Evolutionary conservation across 2,888 invertebrate genomes (phyloP), one percentile per base, ranked within the genome.

Genomic region (Hypena proboscidalis): DNA sequence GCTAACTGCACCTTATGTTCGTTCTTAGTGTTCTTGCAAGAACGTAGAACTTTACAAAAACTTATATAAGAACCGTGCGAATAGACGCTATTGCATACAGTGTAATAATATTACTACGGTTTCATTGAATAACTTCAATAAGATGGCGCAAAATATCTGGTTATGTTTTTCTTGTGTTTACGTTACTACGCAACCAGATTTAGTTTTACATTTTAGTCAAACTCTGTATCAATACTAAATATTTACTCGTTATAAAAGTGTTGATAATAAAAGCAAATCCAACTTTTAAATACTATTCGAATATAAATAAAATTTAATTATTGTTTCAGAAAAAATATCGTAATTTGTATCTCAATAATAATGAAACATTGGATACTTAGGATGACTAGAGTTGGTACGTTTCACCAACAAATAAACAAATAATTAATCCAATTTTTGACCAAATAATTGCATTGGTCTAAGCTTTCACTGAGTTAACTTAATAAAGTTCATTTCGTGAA

Each of bases 401-500:
- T 61, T 43, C 39, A 36, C 45, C 46, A 33, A 48, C 55, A 58
- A 55, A 29, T 41, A 69, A 67, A 36, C 45, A 43, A 33, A 48
- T 58, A 58, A 55, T 29, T 41, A 69, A 67, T 44, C 48, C 61
- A 62, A 68, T 74, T 78, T n/a, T 72, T 61, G 64, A 53, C 37
- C 63, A 71, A 76, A 74, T 77, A 70, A 79, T 74, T 67, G 74
- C 75, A 78, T 79, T 70, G 65, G 66, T 64, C 59, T 60, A 61
- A 70, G 76, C 78, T 80, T 72, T 78, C 74, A 76, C 63, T 48
- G 58, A 46, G 69, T 60, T 77, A 80, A 83, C 72, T 71, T 68
- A 68, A 83, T 83, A 79, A 80, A 79, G 77, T 77, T 77, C 64
- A 78, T 81, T 81, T 72, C 53, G 70, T 68, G 67, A 63, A 67